Conservation (phyloP, 2,113 vertebrate species). For the Scortum barcoo region DNA sequence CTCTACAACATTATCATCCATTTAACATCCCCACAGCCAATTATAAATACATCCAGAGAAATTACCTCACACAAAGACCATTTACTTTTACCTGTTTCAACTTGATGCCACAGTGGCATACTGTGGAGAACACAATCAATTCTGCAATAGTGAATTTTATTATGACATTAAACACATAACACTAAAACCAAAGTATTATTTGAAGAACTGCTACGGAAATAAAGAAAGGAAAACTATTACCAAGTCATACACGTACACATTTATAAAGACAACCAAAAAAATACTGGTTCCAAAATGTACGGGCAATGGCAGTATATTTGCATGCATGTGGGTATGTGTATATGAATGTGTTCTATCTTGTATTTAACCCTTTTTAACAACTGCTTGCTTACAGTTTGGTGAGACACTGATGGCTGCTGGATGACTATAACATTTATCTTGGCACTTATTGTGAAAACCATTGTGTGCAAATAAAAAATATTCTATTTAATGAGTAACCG, state of each 20-base stretch:
- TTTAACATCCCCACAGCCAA: slow-evolving; percentile 45
- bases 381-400: not conserved
- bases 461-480: not conserved
- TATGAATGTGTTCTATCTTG: not conserved
- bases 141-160: not conserved
- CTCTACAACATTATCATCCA: slow-evolving; percentile 42
- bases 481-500: not conserved
- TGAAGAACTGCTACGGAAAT: not conserved
- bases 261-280: not conserved
- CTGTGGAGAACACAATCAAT: not conserved
- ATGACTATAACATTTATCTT: not conserved
- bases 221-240: not conserved
- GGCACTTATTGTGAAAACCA: not conserved
- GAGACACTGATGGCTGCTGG: not conserved
- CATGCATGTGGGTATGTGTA: not conserved
- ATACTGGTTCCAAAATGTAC: not conserved
- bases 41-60: slow-evolving; percentile 55
- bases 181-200: not conserved
- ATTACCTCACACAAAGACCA: not conserved
- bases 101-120: not conserved
- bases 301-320: not conserved
- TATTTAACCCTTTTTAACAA: not conserved
- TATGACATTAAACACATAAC: not conserved
- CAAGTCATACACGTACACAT: not conserved
- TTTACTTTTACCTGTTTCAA: slow-evolving; percentile 10